Evolutionary conservation across 1,140 invertebrate genomes (phyloP), one percentile per base, ranked within the genome.

Genomic region (Drosophila subpulchrella): DNA sequence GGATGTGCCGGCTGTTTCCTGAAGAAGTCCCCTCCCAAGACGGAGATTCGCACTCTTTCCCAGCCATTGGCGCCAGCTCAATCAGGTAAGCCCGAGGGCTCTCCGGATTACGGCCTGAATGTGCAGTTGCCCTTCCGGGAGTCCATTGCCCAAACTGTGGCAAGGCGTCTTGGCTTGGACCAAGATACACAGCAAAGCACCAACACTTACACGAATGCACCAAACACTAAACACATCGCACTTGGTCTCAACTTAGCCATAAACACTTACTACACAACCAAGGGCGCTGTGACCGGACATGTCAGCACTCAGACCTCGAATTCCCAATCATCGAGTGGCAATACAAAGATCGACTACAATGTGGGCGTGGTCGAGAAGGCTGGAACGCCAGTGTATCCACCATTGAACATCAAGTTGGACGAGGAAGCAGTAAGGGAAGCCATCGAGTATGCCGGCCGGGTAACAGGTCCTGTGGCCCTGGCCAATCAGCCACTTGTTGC

Each of bases 1-100:
- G 90, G 74, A 39, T 91, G 90, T 53, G 82, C 90, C 0, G 90
- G 90, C 17, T 91, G 90, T 34, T 91, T 91, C 34, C 41, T 91
- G 20, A 70, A 65, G 36, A 75, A 81, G 63, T 44, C 51, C 4
- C 58, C 75, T 12, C 11, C 17, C 36, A 91, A 91, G 38, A 89
- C 61, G 0, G 90, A 83, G 13, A 91, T 91, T 38, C 83, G 90
- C 36, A 73, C 90, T 4, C 61, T 91, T 12, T 90, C 90, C 1
- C 71, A 77, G 61, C 63, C 81, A 1, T 38, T 91, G 42, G 7
- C 68, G 4, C 68, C 82, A 38, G 6, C 32, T 10, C 41, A 42
- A 17, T 10, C 54, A 65, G 80, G 62, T 82, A 70, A 81, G 46
- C 39, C 60, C 20, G 24, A 12, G 12, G 13, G 30, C 39, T 6